Evolutionary conservation across 2,797 vertebrate genomes (phyloP).

Genomic region (Leptoclinus maculatus): DNA sequence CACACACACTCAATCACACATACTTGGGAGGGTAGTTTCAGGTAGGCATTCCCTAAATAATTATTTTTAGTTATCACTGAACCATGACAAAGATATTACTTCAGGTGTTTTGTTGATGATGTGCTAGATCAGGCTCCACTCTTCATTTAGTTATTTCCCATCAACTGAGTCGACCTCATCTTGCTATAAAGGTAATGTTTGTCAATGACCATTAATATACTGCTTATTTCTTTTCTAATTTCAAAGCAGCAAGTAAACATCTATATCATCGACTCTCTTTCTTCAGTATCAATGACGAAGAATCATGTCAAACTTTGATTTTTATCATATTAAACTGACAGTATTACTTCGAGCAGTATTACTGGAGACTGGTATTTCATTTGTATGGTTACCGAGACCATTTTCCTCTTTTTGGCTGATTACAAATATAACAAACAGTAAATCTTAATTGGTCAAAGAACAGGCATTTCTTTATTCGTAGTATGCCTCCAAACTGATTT

Average conservation of each 20-base stretch:
- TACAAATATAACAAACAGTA: constrained; percentile 5
- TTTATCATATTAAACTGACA: not conserved
- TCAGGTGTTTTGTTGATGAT: constrained; percentile 29
- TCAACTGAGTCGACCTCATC: not conserved
- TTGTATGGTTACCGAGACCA: not conserved
- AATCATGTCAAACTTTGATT: not conserved
- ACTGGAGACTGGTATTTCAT: not conserved
- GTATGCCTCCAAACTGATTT: constrained; percentile 22
- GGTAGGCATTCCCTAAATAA: constrained; percentile 15
- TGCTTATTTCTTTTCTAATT: too few relatives aligned
- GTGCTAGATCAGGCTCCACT: constrained; percentile 4
- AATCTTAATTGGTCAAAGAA: constrained; percentile 25
- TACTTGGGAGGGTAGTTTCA: not conserved
- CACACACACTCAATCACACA: not conserved
- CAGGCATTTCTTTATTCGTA: constrained; percentile 9
- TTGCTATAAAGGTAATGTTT: not conserved
- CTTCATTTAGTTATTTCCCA: constrained; percentile 24
- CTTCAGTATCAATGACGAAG: not conserved
- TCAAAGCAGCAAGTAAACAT: constrained; percentile 6
- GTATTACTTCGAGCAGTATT: not conserved
- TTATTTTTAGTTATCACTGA: constrained; percentile 23
- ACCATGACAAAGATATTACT: constrained; percentile 11
- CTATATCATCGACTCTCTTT: not conserved
- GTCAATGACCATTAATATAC: too few relatives aligned
- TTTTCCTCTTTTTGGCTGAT: constrained; percentile 8